phyloP scores from a whole-genome alignment of 1,140 invertebrate genomes.

The Bathynomus jamesi region DNA sequence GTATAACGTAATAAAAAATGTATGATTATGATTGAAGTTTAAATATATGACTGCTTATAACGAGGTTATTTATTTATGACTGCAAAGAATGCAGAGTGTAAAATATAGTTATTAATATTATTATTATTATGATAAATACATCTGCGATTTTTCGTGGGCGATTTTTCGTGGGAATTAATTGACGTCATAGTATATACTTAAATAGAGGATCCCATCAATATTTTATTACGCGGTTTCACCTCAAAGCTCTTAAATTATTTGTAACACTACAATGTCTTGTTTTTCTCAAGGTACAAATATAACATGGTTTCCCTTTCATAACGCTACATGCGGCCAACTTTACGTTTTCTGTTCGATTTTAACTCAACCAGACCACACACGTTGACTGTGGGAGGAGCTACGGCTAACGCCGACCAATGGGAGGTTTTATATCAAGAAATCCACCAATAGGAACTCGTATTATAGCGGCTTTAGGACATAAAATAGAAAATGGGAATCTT shows the following conservation, averaged over 20 bases:
- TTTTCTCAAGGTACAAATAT: neutral
- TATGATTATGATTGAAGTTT: too few species aligned
- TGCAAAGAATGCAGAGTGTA: too few species aligned
- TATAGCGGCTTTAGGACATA: neutral
- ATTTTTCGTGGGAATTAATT: neutral
- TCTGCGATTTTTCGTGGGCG: too few species aligned
- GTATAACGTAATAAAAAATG: too few species aligned
- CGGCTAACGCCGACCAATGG: neutral
- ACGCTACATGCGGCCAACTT: neutral
- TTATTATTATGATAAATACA: too few species aligned
- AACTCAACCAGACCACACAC: neutral
- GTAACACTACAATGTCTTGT: neutral
- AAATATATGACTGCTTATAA: too few species aligned
- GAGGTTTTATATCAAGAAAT: neutral
- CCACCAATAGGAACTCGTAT: neutral
- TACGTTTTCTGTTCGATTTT: neutral
- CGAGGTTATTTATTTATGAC: too few species aligned
- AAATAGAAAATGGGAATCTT: constrained; percentile 1
- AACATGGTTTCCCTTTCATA: neutral
- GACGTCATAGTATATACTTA: neutral
- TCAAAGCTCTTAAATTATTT: neutral
- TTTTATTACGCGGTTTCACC: neutral
- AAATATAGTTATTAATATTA: too few species aligned
- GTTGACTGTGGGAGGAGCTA: neutral
- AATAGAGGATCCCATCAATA: neutral